Evolutionary conservation across 2,113 vertebrate species (phyloP), one percentile per base, ranked within the genome.

Genomic region (Urocitellus parryii): DNA sequence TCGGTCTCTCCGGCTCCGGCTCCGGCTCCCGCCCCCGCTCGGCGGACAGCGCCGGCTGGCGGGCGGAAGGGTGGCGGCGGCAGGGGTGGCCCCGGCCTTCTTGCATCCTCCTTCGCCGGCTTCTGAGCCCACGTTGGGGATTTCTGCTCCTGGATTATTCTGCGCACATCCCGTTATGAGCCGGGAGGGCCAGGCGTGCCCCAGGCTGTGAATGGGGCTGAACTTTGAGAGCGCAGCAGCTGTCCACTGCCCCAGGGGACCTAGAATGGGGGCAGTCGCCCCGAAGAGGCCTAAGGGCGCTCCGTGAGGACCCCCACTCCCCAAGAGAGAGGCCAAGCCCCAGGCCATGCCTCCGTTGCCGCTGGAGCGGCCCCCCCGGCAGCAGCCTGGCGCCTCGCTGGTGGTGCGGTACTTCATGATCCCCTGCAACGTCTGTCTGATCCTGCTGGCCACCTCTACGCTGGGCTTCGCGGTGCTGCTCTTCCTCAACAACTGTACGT

Each of bases 401-500:
- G 99, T 99, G 96, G 99, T 99, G 92, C 99, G 99, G 0, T 99
- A 99, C 96, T 99, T 99, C 98, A 99, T 99, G 99, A 99, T 99
- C 96, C 99, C 99, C 1, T 99, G 99, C 98, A 99, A 99, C 98
- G 99, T 99, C 98, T 99, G 99, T 98, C 98, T 99, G 97, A 99
- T 99, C 98, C 99, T 99, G 95, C 98, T 99, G 98, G 99, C 99
- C 97, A 99, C 99, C 0, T 99, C 99, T 13, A 99, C 99, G 0
- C 98, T 99, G 97, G 99, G 99, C 87, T 99, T 99, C 45, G 99
- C 99, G 0, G 99, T 99, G 82, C 99, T 99, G 68, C 99, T 99
- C 87, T 99, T 99, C 98, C 99, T 99, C 98, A 99, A 99, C 98
- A 99, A 99, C 98, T 99, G 99, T 99, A 99, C 88, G 99, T 99